Percentiles rank a stretch among this genome's conserved stretches.
Evolutionary conservation across 2,797 vertebrate genomes (phyloP).

Genomic region (Sebastes taczanowskii): DNA sequence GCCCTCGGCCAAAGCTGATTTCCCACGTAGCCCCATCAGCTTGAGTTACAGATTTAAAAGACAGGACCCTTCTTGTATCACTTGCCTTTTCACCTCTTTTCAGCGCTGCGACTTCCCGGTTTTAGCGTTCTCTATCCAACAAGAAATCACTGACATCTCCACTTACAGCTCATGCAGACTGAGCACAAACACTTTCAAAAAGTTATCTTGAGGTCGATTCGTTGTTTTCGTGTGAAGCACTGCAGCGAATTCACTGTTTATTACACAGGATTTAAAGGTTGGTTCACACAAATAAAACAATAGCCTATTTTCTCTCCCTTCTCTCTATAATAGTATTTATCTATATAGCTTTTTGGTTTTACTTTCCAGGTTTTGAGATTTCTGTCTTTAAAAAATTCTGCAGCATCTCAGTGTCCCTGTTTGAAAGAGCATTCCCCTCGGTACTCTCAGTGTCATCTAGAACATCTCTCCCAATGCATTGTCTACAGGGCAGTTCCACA

Average conservation of each 20-base stretch:
- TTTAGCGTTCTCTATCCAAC: conserved; percentile 55
- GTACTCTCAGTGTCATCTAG: neutral
- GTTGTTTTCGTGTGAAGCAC: neutral
- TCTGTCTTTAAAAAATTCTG: neutral
- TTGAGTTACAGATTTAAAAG: conserved; percentile 76
- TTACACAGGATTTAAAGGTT: neutral
- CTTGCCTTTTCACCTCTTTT: conserved; percentile 62
- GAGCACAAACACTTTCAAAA: conserved; percentile 18
- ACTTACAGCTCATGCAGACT: neutral
- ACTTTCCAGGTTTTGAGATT: neutral
- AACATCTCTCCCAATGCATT: too few relatives aligned
- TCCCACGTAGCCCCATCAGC: conserved; percentile 72
- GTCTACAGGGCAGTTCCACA: neutral
- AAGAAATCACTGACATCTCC: conserved; percentile 46
- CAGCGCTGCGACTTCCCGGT: conserved; percentile 30
- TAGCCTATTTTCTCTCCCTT: too few relatives aligned
- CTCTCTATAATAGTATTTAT: too few relatives aligned
- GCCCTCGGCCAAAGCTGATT: conserved; percentile 68
- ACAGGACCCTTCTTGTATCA: conserved; percentile 68
- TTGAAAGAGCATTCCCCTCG: neutral
- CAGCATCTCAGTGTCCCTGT: neutral
- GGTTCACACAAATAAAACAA: neutral
- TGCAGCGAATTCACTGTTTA: neutral
- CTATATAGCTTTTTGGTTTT: neutral
- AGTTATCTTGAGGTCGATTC: neutral